Percentiles rank a stretch among this genome's conserved stretches.
Evolutionary conservation across 2,113 vertebrate species (phyloP).

Genomic region (Orthochromis malagaraziensis): DNA sequence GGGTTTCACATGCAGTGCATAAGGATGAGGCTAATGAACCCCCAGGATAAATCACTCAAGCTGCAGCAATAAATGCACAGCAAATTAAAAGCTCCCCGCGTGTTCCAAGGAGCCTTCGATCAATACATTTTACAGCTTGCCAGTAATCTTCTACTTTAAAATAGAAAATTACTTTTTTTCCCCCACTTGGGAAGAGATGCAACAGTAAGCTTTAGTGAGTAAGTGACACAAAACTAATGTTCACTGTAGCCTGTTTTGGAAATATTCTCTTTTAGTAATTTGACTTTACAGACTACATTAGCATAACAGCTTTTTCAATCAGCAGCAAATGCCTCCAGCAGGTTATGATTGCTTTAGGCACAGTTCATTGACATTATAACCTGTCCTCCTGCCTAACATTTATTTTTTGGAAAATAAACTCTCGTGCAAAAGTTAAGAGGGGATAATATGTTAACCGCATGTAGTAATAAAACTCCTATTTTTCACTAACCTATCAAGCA

Average conservation of each 20-base stretch:
- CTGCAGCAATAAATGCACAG: conserved; percentile 51
- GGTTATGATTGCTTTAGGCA: not conserved
- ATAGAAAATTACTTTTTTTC: not conserved
- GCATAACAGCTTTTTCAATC: conserved; percentile 13
- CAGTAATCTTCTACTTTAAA: conserved; percentile 34
- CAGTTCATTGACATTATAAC: not conserved
- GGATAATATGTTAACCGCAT: not conserved
- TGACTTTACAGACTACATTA: not conserved
- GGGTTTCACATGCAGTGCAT: conserved; percentile 3
- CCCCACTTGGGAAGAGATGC: not conserved
- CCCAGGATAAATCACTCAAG: conserved; percentile 48
- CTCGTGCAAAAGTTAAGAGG: not conserved
- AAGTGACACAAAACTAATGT: not conserved
- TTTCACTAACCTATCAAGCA: not conserved
- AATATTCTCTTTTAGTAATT: not conserved
- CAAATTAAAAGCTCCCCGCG: conserved; percentile 58
- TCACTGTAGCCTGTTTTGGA: not conserved
- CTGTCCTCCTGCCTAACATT: not conserved
- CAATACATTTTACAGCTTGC: conserved; percentile 50
- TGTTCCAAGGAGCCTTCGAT: conserved; percentile 16
- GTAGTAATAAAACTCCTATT: not conserved
- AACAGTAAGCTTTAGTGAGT: not conserved
- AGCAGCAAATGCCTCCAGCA: not conserved
- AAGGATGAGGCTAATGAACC: conserved; percentile 48
- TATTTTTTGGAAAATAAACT: not conserved